Evolutionary conservation across 2,888 invertebrate genomes (phyloP).

Genomic region (Oeneis ivallda): DNA sequence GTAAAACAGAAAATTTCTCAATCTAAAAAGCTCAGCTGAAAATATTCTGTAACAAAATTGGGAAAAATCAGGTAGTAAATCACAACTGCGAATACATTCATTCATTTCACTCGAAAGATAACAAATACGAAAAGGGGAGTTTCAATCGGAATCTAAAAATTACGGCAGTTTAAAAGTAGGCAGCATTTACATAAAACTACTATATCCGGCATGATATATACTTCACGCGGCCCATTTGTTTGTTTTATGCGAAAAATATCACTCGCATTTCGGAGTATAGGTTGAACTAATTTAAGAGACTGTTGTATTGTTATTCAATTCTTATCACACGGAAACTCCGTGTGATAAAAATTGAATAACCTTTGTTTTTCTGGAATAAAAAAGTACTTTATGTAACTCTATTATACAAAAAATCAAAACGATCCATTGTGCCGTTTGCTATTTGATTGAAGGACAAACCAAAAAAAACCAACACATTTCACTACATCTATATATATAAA

Average conservation of each 20-base stretch:
- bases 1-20: background rate
- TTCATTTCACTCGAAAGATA: constrained; percentile 70
- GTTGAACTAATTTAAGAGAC: constrained; percentile 34
- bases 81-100: constrained; percentile 72
- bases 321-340: background rate
- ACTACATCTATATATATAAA: no score
- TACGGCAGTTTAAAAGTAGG: constrained; percentile 81
- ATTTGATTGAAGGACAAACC: no score
- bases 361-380: no score
- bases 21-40: constrained; percentile 24
- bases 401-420: no score
- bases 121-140: constrained; percentile 74
- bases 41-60: constrained; percentile 45
- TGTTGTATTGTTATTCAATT: constrained; percentile 7
- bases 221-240: constrained; percentile 61
- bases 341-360: no score
- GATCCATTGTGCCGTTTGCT: no score
- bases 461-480: no score
- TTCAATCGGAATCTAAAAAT: constrained; percentile 79
- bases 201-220: constrained; percentile 75
- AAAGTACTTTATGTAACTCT: no score
- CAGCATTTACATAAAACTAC: constrained; percentile 79
- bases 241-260: constrained; percentile 55
- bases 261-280: constrained; percentile 30
- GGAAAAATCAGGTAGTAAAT: constrained; percentile 69